Evolutionary conservation across 2,888 invertebrate species (phyloP), one percentile per base, ranked within the genome.

Genomic region (Mystacides longicornis): DNA sequence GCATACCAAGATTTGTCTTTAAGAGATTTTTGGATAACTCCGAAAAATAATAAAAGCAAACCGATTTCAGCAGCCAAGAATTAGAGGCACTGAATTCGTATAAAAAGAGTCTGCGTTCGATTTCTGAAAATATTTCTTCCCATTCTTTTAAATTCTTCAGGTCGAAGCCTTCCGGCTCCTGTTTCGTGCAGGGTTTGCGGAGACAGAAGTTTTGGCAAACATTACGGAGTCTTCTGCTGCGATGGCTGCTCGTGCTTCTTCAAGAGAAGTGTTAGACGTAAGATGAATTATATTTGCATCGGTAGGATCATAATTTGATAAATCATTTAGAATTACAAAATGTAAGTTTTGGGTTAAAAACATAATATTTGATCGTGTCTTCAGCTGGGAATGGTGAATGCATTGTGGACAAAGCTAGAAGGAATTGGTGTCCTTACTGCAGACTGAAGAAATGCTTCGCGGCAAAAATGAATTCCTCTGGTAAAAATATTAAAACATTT

Each of bases 171-270:
- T 4, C 57, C 57, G 9, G 27, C 80, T 21, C 82, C 84, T 2
- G 83, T 85, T 3, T 70, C 81, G 1, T 92, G 91, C 65, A 79
- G 81, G 65, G 89, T 92, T 23, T 92, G 92, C 64, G 89, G 89
- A 1, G 89, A 90, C 71, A 82, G 86, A 65, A 87, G 87, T 20
- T 89, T 85, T 64, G 91, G 91, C 1, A 88, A 89, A 68, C 90
- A 91, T 67, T 91, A 90, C 65, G 90, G 91, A 0, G 86, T 89
- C 14, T 85, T 81, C 68, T 89, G 89, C 65, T 93, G 92, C 69
- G 92, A 93, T 66, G 92, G 92, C 1, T 93, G 92, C 67, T 89
- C 89, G 51, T 93, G 93, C 65, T 93, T 93, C 70, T 93, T 93
- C 72, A 93, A 93, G 69, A 76, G 92, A 63, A 88, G 87, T 62